Base-by-base conservation (phyloP, 1,140 invertebrate species). In the Drosophila sucinea region DNA sequence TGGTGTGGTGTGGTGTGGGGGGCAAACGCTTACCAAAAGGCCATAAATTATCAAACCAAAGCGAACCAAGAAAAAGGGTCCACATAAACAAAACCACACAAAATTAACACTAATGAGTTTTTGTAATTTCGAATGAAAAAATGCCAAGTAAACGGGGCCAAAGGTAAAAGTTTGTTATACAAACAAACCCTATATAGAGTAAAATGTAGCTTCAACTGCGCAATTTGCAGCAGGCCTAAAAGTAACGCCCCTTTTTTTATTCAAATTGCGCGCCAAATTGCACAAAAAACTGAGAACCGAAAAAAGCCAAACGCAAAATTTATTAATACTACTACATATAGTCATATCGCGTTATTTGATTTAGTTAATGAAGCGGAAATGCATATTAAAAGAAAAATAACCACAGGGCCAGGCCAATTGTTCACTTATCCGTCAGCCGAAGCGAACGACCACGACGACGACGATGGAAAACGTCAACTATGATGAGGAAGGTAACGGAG, bases 361-460 rank as follows among this genome's bases (percentile, higher is more conserved):
- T 55, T 47, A 72, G 74, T 86, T 81, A 85, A 85, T 85, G 82
- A 85, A 75, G 79, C 75, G 82, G 79, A 85, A 85, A 79, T 72
- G 83, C 79, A 86, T 72, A 85, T 85, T 72, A 78, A 58, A 69
- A 80, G 67, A 33, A 67, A 44, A 51, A 38, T 70, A 55, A 62
- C 33, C 69, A 55, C 47, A 70, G 69, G 40, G 44, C 41, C 44
- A 55, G 62, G 56, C 82, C 81, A 85, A 85, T 85, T 85, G 81
- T 85, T 85, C 82, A 85, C 82, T 85, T 86, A 81, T 55, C 32
- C 57, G 73, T 51, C 33, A 69, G 55, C 51, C 11, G 61, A 62
- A 66, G 57, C 38, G 58, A 41, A 35, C 68, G 67, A 65, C 54
- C 27, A 11, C 3, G 40, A 41, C 11, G 67, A 67, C 44, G 32